Evolutionary conservation across 2,888 invertebrate species (phyloP).

Genomic region (Polydrusus tereticollis): DNA sequence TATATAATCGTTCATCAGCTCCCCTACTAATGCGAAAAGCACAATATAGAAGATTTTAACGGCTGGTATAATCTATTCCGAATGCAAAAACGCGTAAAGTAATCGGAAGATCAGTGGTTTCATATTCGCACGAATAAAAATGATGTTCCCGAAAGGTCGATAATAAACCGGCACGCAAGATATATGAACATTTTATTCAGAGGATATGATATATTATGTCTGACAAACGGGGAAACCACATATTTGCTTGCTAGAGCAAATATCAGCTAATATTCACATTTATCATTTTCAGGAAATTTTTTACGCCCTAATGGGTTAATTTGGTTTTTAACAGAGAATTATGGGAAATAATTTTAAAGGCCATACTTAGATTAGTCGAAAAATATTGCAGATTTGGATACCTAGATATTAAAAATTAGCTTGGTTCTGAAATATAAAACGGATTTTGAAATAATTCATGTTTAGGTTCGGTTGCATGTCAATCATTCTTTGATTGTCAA

Average conservation of each 20-base stretch:
- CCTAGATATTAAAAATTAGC: too few relatives aligned
- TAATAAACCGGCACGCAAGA: conserved; percentile 36
- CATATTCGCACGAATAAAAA: conserved; percentile 36
- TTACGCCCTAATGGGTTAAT: neutral
- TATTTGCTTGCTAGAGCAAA: conserved; percentile 34
- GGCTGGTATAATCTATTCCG: conserved; percentile 19
- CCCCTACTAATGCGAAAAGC: neutral
- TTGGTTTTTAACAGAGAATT: neutral
- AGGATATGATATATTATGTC: conserved; percentile 42
- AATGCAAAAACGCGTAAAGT: conserved; percentile 35
- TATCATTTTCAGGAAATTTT: conserved; percentile 17
- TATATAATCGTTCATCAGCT: neutral
- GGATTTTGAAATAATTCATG: too few relatives aligned
- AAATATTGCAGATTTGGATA: too few relatives aligned
- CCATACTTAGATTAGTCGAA: too few relatives aligned
- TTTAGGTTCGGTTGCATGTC: too few relatives aligned
- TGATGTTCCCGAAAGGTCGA: conserved; percentile 45
- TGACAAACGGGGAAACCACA: conserved; percentile 36
- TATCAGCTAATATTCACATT: conserved; percentile 42
- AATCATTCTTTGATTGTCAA: too few relatives aligned
- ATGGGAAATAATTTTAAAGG: too few relatives aligned
- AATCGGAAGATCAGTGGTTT: conserved; percentile 34
- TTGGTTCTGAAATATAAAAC: too few relatives aligned
- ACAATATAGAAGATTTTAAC: conserved; percentile 14
- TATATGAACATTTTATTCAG: conserved; percentile 44